Percentiles rank a stretch among this genome's conserved stretches.
phyloP scores from a whole-genome alignment of 2,797 vertebrate species.

The Apogon hyalosoma region DNA sequence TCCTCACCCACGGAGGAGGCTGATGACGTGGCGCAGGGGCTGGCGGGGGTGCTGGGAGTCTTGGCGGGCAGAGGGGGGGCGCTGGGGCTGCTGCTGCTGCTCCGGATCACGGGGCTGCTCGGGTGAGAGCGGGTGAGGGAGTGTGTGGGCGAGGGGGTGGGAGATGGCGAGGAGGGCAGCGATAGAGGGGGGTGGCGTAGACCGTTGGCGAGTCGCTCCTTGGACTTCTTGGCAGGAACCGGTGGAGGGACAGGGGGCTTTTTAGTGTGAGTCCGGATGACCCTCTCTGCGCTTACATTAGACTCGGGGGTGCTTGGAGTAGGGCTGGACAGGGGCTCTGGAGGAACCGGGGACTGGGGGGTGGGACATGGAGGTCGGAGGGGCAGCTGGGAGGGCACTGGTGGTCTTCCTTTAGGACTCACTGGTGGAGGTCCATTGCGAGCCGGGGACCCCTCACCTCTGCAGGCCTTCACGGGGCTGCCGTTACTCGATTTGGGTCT shows the following conservation, averaged over 20 bases:
- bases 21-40: conserved; percentile 70
- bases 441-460: conserved; percentile 35
- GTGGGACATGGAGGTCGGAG: conserved; percentile 52
- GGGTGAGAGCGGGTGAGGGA: conserved; percentile 73
- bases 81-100: conserved; percentile 50
- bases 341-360: conserved; percentile 37
- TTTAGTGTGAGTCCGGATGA: conserved; percentile 87
- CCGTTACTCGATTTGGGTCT: conserved; percentile 32
- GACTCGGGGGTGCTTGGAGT: conserved; percentile 72
- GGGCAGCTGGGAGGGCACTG: conserved; percentile 75
- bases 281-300: conserved; percentile 59
- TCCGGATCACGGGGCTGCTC: conserved; percentile 70
- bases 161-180: conserved; percentile 78
- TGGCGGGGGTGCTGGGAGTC: conserved; percentile 74
- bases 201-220: conserved; percentile 92
- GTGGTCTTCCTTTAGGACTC: conserved; percentile 68
- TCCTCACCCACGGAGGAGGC: conserved; percentile 80
- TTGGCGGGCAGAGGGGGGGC: conserved; percentile 78
- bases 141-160: conserved; percentile 71
- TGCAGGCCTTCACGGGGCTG: conserved; percentile 49
- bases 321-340: conserved; percentile 63
- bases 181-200: conserved; percentile 82
- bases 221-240: conserved; percentile 95
- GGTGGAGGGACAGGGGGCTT: conserved; percentile 94
- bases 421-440: conserved; percentile 48